Conservation (phyloP, 1,140 invertebrate species). For the Formica exsecta region DNA sequence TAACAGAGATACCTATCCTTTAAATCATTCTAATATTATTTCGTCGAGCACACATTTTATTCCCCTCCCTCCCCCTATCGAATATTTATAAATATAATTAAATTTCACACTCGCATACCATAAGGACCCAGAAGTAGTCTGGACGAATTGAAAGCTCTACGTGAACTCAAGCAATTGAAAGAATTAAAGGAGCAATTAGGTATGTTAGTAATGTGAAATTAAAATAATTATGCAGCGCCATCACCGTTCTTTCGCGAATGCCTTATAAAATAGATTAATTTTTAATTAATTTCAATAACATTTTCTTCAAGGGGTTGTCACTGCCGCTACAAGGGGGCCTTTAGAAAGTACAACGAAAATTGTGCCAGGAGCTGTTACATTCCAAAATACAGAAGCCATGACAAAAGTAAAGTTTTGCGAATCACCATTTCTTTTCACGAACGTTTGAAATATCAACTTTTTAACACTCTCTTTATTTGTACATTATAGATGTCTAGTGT, state of each 20-base stretch:
- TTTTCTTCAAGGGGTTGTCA: slow-evolving; percentile 73
- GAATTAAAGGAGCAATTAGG: slow-evolving; percentile 87
- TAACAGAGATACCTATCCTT: neutral
- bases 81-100: slow-evolving; percentile 41
- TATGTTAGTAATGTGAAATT: slow-evolving; percentile 55
- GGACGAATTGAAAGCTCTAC: slow-evolving; percentile 92
- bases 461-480: neutral
- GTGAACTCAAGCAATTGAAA: slow-evolving; percentile 91
- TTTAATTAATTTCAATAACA: neutral
- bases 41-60: slow-evolving; percentile 7
- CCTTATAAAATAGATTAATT: neutral
- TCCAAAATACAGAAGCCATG: slow-evolving; percentile 93
- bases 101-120: slow-evolving; percentile 64
- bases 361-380: slow-evolving; percentile 92
- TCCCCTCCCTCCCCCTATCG: too few species aligned
- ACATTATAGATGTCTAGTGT: slow-evolving; percentile 90
- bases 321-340: slow-evolving; percentile 78
- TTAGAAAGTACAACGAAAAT: slow-evolving; percentile 87
- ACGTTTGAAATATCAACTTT: neutral
- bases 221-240: neutral
- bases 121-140: slow-evolving; percentile 89
- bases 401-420: slow-evolving; percentile 87
- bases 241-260: neutral
- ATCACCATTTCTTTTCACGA: neutral
- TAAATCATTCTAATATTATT: slow-evolving; percentile 31